These are phyloP conservation scores for Gymnopithys bicolor DNA, from an alignment of 2,797 vertebrate genomes.

Conservation along the genomic window DNA sequence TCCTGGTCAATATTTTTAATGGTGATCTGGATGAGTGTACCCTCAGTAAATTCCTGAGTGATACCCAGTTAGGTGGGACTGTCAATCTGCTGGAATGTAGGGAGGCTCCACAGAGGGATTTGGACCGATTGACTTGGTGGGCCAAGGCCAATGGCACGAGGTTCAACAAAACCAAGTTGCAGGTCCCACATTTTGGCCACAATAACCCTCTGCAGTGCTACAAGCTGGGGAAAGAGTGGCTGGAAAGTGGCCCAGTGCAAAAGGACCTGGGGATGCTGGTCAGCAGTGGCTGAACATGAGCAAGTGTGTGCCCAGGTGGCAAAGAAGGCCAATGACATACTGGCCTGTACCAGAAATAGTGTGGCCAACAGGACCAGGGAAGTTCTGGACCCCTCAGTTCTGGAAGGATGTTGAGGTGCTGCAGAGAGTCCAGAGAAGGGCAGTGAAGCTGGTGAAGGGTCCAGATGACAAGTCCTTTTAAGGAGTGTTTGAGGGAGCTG, in stretches of 20 bases:
- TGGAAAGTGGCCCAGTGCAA: background rate
- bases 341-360: rapidly evolving
- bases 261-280: background rate
- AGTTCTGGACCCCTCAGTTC: rapidly evolving
- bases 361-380: background rate
- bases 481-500: background rate
- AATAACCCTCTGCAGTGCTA: background rate
- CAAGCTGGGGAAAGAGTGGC: background rate
- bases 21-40: background rate
- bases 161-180: background rate
- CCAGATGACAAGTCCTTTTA: background rate
- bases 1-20: background rate
- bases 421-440: background rate
- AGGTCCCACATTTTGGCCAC: background rate
- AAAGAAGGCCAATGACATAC: background rate
- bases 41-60: rapidly evolving
- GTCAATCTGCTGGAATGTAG: background rate
- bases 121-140: background rate
- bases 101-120: background rate
- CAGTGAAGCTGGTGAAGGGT: background rate
- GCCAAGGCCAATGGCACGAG: rapidly evolving
- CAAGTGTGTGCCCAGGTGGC: background rate
- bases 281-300: background rate
- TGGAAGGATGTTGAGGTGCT: background rate
- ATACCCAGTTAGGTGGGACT: background rate